Evolutionary conservation across 1,140 invertebrate genomes (phyloP).

Genomic region (Rhizoglyphus robini): DNA sequence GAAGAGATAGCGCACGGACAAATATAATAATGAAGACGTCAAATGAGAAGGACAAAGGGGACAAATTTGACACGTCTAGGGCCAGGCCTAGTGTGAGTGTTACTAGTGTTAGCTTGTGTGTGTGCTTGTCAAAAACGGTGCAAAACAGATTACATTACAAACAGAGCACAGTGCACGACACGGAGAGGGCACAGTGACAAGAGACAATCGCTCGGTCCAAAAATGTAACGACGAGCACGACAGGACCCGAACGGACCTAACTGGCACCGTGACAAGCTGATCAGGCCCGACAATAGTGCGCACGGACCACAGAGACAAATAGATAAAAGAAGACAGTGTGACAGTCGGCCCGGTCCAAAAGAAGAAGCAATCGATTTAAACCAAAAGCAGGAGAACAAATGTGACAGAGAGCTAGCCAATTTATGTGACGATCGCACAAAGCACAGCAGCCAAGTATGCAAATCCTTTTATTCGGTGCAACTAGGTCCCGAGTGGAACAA

Average conservation of each 20-base stretch:
- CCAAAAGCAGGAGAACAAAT: neutral
- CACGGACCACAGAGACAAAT: neutral
- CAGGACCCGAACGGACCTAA: neutral
- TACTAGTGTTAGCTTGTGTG: neutral
- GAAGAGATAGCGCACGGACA: neutral
- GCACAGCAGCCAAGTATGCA: neutral
- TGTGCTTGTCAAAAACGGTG: neutral
- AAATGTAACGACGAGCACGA: constrained; percentile 2
- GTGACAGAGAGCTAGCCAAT: neutral
- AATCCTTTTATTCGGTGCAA: neutral
- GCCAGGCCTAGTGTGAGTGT: neutral
- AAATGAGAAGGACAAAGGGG: constrained; percentile 4
- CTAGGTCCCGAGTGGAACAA: too few species aligned
- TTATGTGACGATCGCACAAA: neutral
- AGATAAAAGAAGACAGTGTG: neutral
- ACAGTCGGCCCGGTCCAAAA: neutral
- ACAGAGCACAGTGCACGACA: neutral
- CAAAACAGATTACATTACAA: constrained; percentile 12
- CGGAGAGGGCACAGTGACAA: neutral
- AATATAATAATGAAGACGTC: constrained; percentile 9
- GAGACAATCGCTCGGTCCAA: neutral
- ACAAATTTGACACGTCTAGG: constrained; percentile 9
- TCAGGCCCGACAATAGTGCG: neutral
- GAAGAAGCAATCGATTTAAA: neutral
- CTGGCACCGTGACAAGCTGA: too few species aligned